These are phyloP conservation scores for Trypoxylon attenuatum DNA, from an alignment of 2,888 invertebrate genomes.

Conservation along the genomic window DNA sequence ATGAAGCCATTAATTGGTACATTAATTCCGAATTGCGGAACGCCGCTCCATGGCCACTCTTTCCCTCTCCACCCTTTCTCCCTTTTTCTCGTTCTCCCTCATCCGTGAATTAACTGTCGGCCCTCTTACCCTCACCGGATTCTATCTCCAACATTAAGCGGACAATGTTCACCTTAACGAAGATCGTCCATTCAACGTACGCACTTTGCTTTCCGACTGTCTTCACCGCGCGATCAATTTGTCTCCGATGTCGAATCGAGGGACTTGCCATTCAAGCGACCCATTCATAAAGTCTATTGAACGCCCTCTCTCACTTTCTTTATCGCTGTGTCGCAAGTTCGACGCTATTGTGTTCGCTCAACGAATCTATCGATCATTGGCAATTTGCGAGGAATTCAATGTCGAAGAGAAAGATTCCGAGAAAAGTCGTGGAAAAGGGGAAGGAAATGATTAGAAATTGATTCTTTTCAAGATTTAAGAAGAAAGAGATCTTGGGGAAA, in stretches of 20 bases:
- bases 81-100: background rate
- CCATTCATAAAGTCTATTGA: no score
- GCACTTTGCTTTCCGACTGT: background rate
- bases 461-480: no score
- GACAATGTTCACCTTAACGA: slow-evolving; percentile 26
- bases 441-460: no score
- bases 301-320: no score
- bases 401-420: background rate
- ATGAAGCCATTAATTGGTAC: slow-evolving; percentile 54
- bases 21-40: slow-evolving; percentile 43
- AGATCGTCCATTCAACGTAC: slow-evolving; percentile 34
- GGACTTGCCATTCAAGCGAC: no score
- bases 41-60: background rate
- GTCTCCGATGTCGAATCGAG: no score
- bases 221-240: no score
- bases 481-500: no score
- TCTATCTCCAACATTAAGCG: slow-evolving; percentile 24
- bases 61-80: background rate
- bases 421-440: background rate
- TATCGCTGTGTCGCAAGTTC: no score
- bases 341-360: background rate
- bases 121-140: slow-evolving; percentile 1
- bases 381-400: background rate
- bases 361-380: background rate
- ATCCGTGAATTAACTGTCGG: slow-evolving; percentile 31